Evolutionary conservation across 2,113 vertebrate genomes (phyloP).

Genomic region (Ptyas mucosa): DNA sequence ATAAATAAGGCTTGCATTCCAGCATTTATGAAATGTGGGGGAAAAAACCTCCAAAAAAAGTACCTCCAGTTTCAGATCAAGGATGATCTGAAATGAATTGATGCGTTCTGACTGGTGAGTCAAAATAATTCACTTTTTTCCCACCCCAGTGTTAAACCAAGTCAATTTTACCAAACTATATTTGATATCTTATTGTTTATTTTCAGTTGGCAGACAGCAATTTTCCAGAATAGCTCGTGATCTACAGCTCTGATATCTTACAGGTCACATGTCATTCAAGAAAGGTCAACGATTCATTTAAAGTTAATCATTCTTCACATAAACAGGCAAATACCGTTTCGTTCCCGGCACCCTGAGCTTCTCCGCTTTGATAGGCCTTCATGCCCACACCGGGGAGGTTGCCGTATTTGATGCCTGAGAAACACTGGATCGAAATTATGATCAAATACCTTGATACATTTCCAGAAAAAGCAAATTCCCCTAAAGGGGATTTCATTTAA

Average conservation of each 20-base stretch:
- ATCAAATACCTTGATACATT: slow-evolving; percentile 34
- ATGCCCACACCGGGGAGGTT: slow-evolving; percentile 43
- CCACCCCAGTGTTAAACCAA: slow-evolving; percentile 76
- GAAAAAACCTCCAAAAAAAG: slow-evolving; percentile 25
- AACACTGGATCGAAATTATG: slow-evolving; percentile 54
- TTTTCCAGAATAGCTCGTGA: slow-evolving; percentile 78
- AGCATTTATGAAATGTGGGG: slow-evolving; percentile 49
- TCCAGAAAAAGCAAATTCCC: slow-evolving; percentile 38
- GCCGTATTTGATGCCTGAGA: slow-evolving; percentile 56
- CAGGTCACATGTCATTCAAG: slow-evolving; percentile 85
- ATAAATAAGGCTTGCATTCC: slow-evolving; percentile 62
- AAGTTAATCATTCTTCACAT: slow-evolving; percentile 81
- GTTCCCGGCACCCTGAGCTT: slow-evolving; percentile 60
- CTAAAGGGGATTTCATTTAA: slow-evolving; percentile 61
- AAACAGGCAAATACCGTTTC: slow-evolving; percentile 74
- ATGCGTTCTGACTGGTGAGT: slow-evolving; percentile 82
- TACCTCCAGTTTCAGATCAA: slow-evolving; percentile 57
- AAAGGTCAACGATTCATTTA: slow-evolving; percentile 87
- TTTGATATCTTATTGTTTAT: slow-evolving; percentile 89
- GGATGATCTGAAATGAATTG: slow-evolving; percentile 71
- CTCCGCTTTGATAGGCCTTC: slow-evolving; percentile 45
- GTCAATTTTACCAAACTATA: slow-evolving; percentile 82
- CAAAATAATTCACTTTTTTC: slow-evolving; percentile 74
- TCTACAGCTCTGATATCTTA: slow-evolving; percentile 76
- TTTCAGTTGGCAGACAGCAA: slow-evolving; percentile 84